A percentile compares a stretch with the other conserved stretches of the same genome.
Conservation (phyloP, 2,888 invertebrate genomes). For the Gymnosoma rotundatum region DNA sequence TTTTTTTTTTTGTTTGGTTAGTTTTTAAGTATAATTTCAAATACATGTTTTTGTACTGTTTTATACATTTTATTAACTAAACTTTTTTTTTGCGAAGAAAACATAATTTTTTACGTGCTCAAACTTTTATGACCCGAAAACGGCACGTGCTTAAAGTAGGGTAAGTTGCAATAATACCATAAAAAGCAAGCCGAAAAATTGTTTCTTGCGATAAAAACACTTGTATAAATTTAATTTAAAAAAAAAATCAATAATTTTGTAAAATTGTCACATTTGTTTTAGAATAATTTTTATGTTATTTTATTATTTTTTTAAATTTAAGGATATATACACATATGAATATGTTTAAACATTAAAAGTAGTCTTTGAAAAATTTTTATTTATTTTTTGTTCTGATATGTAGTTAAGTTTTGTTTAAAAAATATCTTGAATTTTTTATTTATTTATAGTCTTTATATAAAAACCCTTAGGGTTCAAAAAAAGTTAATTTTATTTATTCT, state of each 20-base stretch:
- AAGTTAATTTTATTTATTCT: conserved; percentile 23
- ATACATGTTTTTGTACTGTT: conserved; percentile 17
- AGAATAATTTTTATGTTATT: background rate
- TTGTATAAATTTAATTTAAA: background rate
- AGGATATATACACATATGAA: too few relatives aligned
- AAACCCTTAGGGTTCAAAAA: conserved; percentile 58
- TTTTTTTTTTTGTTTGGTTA: background rate
- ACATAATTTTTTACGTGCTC: conserved; percentile 70
- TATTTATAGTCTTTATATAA: conserved; percentile 9
- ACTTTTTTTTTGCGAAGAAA: conserved; percentile 30
- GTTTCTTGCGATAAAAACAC: background rate
- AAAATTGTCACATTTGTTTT: conserved; percentile 51
- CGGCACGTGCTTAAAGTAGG: conserved; percentile 62
- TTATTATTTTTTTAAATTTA: too few relatives aligned
- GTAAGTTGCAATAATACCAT: background rate
- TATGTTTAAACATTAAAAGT: background rate
- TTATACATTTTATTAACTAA: conserved; percentile 60
- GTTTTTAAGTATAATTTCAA: conserved; percentile 25
- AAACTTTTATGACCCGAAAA: conserved; percentile 67
- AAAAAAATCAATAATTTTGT: conserved; percentile 1
- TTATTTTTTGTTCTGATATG: too few relatives aligned
- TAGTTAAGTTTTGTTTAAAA: background rate
- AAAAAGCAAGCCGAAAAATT: background rate
- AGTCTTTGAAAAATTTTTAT: background rate
- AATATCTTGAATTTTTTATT: background rate